Conservation (phyloP, 1,140 invertebrate species). For the Neodiprion pinetum region DNA sequence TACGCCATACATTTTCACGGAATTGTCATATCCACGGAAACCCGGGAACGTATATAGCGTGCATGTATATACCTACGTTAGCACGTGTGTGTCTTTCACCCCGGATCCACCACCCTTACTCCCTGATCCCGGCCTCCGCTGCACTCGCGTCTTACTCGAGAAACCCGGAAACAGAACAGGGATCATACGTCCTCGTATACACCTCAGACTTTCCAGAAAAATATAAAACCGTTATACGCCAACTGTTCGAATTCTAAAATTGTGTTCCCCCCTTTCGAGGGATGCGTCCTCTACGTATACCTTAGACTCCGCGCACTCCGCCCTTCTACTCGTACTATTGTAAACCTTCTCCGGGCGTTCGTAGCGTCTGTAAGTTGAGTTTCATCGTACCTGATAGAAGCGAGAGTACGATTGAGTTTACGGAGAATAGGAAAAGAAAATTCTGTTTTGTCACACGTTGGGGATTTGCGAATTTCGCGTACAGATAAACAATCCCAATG, state of each 20-base stretch:
- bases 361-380: no score
- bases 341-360: no score
- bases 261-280: not conserved
- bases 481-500: no score
- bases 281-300: not conserved
- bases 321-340: no score
- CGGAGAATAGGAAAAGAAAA: no score
- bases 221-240: not conserved
- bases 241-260: not conserved
- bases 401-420: no score
- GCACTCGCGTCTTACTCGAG: not conserved
- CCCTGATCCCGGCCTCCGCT: not conserved
- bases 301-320: no score
- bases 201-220: not conserved
- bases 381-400: no score
- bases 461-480: no score
- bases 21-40: conserved; percentile 13
- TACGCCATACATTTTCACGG: conserved; percentile 12
- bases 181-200: not conserved
- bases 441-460: no score
- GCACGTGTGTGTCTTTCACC: not conserved
- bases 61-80: not conserved
- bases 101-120: not conserved
- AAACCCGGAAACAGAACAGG: not conserved
- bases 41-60: not conserved